phyloP scores from a whole-genome alignment of 2,888 invertebrate species.

The Mythimna loreyi region DNA sequence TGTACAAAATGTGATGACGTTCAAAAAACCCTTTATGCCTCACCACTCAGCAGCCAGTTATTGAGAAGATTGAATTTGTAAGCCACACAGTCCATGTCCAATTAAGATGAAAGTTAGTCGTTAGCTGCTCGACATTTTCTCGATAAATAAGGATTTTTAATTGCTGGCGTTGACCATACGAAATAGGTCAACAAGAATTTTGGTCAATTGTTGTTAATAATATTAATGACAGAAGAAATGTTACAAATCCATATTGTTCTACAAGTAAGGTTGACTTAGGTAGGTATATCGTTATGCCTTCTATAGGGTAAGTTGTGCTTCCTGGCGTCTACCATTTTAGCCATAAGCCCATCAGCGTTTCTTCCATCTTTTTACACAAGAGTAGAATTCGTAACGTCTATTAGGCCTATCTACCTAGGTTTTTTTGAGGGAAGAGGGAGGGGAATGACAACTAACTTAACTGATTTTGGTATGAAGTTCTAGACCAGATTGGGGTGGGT shows the following conservation, averaged over 20 bases:
- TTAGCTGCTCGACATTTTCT: slow-evolving; percentile 9
- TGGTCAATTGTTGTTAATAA: slow-evolving; percentile 20
- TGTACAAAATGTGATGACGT: slow-evolving; percentile 53
- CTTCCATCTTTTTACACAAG: neutral
- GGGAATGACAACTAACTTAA: too few relatives aligned
- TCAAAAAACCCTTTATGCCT: slow-evolving; percentile 66
- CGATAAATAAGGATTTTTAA: slow-evolving; percentile 19
- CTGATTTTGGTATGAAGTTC: too few relatives aligned
- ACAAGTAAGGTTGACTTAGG: neutral
- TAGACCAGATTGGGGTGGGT: too few relatives aligned
- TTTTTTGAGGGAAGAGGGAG: too few relatives aligned
- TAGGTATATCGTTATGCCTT: neutral
- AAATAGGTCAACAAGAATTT: neutral
- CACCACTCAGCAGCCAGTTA: slow-evolving; percentile 56
- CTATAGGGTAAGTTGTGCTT: neutral
- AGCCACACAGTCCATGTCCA: slow-evolving; percentile 39
- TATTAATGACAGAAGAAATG: neutral
- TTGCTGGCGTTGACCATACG: slow-evolving; percentile 12
- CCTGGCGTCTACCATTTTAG: neutral
- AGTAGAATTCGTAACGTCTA: neutral
- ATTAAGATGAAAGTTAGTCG: slow-evolving; percentile 46
- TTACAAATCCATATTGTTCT: neutral
- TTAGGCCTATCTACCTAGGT: too few relatives aligned
- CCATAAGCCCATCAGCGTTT: neutral
- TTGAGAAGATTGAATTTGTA: slow-evolving; percentile 47